Percentiles rank a stretch among this genome's conserved stretches.
phyloP scores from a whole-genome alignment of 2,888 invertebrate genomes.

The Nephrotoma flavescens region DNA sequence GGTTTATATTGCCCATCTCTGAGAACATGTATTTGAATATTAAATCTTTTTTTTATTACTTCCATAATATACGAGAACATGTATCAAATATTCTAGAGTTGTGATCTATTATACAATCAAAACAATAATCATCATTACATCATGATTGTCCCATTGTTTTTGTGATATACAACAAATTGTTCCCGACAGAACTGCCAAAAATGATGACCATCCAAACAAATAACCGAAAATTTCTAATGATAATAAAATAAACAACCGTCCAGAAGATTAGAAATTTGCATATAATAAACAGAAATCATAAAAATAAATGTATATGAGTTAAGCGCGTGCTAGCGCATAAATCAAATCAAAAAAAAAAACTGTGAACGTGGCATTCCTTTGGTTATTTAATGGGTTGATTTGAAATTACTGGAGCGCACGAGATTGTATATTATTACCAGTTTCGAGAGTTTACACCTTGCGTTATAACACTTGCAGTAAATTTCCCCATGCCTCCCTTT shows the following conservation, averaged over 20 bases:
- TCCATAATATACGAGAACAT: no score
- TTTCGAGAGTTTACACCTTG: no score
- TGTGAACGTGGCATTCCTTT: no score
- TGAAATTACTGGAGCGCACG: no score
- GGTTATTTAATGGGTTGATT: no score
- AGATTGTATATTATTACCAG: no score
- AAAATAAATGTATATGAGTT: not conserved
- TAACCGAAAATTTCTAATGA: not conserved
- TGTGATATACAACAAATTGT: not conserved
- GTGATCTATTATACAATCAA: not conserved
- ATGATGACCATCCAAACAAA: not conserved
- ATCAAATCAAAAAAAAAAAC: not conserved
- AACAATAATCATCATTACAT: not conserved
- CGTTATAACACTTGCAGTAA: no score
- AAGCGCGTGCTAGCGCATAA: not conserved
- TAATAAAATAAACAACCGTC: not conserved
- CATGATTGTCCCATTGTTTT: not conserved
- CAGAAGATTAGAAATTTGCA: not conserved
- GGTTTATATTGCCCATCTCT: not conserved
- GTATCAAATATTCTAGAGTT: not conserved
- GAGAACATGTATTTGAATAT: no score
- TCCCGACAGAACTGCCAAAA: not conserved
- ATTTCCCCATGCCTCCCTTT: no score
- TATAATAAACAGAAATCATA: not conserved
- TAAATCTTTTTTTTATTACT: no score